phyloP scores from a whole-genome alignment of 2,113 vertebrate species.

The Caranx melampygus region DNA sequence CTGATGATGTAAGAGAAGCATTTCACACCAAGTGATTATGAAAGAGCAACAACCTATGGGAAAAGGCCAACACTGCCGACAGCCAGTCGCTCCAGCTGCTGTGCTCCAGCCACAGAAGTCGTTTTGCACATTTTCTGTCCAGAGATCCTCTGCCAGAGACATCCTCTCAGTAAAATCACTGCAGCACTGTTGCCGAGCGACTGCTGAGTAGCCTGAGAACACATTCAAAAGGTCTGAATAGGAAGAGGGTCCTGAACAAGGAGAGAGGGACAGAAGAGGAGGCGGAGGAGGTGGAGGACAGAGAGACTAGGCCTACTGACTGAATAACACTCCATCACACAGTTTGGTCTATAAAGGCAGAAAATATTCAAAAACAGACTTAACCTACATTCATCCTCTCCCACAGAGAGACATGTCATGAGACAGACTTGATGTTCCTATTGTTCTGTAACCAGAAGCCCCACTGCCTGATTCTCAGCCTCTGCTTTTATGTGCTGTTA shows the following conservation, averaged over 20 bases:
- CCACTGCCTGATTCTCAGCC: no score
- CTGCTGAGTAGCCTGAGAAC: slow-evolving; percentile 31
- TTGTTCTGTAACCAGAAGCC: no score
- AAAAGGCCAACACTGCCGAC: no score
- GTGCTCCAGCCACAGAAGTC: slow-evolving; percentile 1
- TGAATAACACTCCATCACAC: neutral
- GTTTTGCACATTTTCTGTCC: slow-evolving; percentile 6
- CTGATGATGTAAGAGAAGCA: no score
- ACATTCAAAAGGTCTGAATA: slow-evolving; percentile 41
- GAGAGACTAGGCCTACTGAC: neutral
- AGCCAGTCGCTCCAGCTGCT: no score
- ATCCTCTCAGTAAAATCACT: slow-evolving; percentile 6
- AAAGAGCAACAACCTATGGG: no score
- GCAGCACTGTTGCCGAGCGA: slow-evolving; percentile 40
- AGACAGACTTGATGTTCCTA: neutral
- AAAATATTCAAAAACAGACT: neutral
- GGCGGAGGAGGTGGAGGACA: neutral
- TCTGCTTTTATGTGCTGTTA: neutral
- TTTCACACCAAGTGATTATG: no score
- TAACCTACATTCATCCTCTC: neutral
- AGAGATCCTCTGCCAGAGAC: slow-evolving; percentile 5
- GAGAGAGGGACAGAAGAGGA: slow-evolving; percentile 8
- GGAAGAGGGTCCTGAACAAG: slow-evolving; percentile 21
- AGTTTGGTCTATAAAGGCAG: neutral
- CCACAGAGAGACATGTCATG: neutral